Evolutionary conservation across 1,140 invertebrate species (phyloP), one percentile per base, ranked within the genome.

Genomic region (Euschistus heros): DNA sequence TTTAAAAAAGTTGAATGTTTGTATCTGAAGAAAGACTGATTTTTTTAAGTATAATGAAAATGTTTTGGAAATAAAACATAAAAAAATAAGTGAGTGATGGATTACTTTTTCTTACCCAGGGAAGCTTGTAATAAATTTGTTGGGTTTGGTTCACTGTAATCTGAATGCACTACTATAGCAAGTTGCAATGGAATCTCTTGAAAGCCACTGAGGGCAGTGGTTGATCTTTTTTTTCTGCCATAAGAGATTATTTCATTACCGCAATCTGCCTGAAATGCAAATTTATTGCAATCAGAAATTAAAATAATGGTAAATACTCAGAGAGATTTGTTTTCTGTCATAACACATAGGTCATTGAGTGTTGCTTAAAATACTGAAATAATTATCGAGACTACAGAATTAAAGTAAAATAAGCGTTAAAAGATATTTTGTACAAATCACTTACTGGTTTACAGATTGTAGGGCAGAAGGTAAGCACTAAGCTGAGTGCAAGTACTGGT

Each of bases 401-500:
- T 62, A 18, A 37, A 44, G 13, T 44, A 15, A 59, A 24, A 18
- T 50, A 7, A 50, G 14, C 37, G 42, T 42, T 30, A 61, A 46
- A 7, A 62, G 44, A 46, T 67, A 37, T 3, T 10, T 10, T n/a
- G 22, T n/a, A 50, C 18, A 10, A 17, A 30, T 50, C 52, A 69
- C 77, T 77, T 68, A 86, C 83, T 67, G 78, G 77, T 55, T 75
- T 71, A 71, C 86, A 88, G 46, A 78, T 73, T 0, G 77, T 74
- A 7, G 83, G 74, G 67, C 86, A 88, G 70, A 86, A 86, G 62
- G 82, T 81, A 2, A 88, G 82, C 70, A 86, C 81, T 13, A 86
- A 78, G 55, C 82, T 80, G 71, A 88, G 87, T 24, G 80, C 76
- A 0, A 88, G 83, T 1, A 86, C 76, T 20, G 82, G 81, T 47